These are phyloP conservation scores for Elgonia sp. DNA, from an alignment of 2,888 invertebrate species.

Conservation along the genomic window DNA sequence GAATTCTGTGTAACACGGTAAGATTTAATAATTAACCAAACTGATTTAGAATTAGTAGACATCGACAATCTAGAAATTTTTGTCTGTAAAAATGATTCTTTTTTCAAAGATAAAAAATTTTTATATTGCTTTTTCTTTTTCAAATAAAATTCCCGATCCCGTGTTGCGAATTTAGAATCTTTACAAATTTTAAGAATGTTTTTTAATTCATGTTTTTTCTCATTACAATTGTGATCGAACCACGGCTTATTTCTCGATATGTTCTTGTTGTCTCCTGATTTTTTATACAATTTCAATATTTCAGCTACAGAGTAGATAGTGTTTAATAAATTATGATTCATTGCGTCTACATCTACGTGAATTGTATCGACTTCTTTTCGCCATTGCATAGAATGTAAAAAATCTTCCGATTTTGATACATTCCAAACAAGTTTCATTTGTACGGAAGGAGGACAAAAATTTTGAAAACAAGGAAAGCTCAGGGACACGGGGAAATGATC, in stretches of 20 bases:
- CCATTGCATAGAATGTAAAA: too few species aligned
- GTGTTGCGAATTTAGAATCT: neutral
- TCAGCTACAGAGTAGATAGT: neutral
- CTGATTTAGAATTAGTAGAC: too few species aligned
- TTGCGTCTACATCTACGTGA: too few species aligned
- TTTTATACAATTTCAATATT: neutral
- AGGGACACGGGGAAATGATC: constrained; percentile 5
- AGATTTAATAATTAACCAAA: too few species aligned
- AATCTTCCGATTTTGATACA: neutral
- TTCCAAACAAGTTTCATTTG: neutral
- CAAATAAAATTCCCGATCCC: neutral
- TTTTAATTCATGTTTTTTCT: neutral
- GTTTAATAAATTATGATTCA: neutral
- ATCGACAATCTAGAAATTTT: too few species aligned
- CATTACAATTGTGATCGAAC: neutral
- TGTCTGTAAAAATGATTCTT: too few species aligned
- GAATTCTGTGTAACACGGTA: too few species aligned
- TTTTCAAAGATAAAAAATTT: too few species aligned
- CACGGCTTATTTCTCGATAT: neutral
- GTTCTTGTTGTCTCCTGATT: neutral
- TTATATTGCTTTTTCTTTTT: neutral
- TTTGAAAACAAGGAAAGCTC: neutral
- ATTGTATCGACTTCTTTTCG: too few species aligned
- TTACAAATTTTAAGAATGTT: neutral
- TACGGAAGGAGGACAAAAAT: neutral